These are phyloP conservation scores for Sinocyclocheilus rhinocerous DNA, from an alignment of 2,113 vertebrate species.

Conservation along the genomic window DNA sequence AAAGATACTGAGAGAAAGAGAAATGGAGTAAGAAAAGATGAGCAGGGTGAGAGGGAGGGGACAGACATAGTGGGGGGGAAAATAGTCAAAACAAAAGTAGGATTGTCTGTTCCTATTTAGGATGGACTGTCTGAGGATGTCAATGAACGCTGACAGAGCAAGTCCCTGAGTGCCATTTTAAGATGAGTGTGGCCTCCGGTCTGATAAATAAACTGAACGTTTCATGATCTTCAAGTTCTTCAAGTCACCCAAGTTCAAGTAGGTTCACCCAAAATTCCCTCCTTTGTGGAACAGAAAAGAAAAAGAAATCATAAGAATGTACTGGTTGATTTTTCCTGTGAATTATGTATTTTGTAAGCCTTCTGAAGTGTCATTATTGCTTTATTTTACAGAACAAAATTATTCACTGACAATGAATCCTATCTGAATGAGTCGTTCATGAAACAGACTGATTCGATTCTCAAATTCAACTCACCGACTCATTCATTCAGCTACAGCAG, in stretches of 20 bases:
- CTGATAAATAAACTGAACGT: constrained; percentile 2
- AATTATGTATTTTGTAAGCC: no score
- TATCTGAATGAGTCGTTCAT: neutral
- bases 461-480: neutral
- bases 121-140: neutral
- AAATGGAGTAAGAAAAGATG: neutral
- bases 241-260: constrained; percentile 1
- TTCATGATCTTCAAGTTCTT: neutral
- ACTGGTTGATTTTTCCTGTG: no score
- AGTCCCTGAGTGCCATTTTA: neutral
- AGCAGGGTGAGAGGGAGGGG: neutral
- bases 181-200: neutral
- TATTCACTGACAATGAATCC: neutral
- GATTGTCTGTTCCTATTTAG: constrained; percentile 20
- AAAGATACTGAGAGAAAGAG: neutral
- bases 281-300: neutral
- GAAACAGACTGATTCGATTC: no score
- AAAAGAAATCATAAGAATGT: no score
- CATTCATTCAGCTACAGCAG: no score
- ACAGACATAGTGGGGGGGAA: neutral
- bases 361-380: no score
- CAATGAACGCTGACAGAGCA: constrained; percentile 27
- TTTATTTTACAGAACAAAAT: neutral
- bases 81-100: neutral
- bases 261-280: neutral